phyloP scores from a whole-genome alignment of 2,113 vertebrate genomes.

The Hippocampus abdominalis region DNA sequence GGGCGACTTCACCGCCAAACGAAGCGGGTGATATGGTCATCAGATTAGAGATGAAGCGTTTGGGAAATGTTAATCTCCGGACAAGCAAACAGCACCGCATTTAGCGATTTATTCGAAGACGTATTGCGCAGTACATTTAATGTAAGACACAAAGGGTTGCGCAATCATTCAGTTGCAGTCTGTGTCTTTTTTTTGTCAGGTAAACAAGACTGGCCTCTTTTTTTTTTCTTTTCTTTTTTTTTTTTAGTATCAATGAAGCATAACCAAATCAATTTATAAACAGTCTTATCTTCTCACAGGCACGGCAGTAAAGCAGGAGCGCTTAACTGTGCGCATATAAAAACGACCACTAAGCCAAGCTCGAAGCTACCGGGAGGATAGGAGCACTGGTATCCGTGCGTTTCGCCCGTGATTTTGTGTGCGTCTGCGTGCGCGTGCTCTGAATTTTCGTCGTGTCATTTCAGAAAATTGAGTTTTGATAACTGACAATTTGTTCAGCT shows the following conservation, averaged over 20 bases:
- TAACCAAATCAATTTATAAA: slow-evolving; percentile 76
- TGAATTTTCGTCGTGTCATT: slow-evolving; percentile 74
- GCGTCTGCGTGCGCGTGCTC: not conserved
- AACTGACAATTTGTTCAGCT: slow-evolving; percentile 78
- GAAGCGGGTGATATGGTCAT: slow-evolving; percentile 39
- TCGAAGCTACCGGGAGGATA: slow-evolving; percentile 30
- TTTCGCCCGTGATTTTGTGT: not conserved
- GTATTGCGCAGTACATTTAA: not conserved
- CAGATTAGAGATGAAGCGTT: slow-evolving; percentile 41
- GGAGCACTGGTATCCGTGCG: not conserved
- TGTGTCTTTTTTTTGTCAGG: slow-evolving; percentile 47
- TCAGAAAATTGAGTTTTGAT: slow-evolving; percentile 79
- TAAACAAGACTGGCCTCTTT: slow-evolving; percentile 69
- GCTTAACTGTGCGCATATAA: slow-evolving; percentile 68
- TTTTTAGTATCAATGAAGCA: slow-evolving; percentile 64
- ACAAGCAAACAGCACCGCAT: slow-evolving; percentile 45
- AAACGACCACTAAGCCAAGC: slow-evolving; percentile 47
- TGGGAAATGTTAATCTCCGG: slow-evolving; percentile 48
- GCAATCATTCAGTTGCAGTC: slow-evolving; percentile 10
- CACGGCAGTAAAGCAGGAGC: slow-evolving; percentile 48
- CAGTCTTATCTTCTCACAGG: slow-evolving; percentile 67
- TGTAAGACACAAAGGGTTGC: not conserved
- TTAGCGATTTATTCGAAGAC: slow-evolving; percentile 11
- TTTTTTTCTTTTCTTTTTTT: slow-evolving; percentile 46
- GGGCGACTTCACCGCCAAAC: slow-evolving; percentile 27